Evolutionary conservation across 2,113 vertebrate species (phyloP).

Genomic region (Calidris pugnax): DNA sequence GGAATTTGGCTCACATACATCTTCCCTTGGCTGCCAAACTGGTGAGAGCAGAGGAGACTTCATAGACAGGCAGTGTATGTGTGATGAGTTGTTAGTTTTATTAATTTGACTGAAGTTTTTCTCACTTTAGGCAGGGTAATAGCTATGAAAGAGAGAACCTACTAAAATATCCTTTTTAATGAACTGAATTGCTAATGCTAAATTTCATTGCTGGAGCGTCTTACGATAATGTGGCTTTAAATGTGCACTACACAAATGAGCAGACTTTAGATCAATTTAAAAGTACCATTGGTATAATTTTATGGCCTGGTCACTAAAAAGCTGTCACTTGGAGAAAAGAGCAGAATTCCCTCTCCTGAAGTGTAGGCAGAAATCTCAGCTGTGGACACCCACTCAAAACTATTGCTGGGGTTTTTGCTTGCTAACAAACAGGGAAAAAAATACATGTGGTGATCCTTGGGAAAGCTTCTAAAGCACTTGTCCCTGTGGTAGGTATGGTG

Average conservation of each 20-base stretch:
- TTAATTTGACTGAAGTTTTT: slow-evolving; percentile 49
- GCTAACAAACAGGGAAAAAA: neutral
- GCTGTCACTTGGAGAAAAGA: slow-evolving; percentile 10
- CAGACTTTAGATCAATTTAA: slow-evolving; percentile 52
- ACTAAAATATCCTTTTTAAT: slow-evolving; percentile 57
- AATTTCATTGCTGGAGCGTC: slow-evolving; percentile 50
- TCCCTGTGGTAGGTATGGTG: neutral
- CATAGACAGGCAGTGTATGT: neutral
- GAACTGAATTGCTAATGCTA: slow-evolving; percentile 46
- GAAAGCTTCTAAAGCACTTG: neutral
- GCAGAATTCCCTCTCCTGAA: neutral
- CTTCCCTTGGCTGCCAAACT: neutral
- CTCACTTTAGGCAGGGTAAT: slow-evolving; percentile 29
- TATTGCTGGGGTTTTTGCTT: neutral
- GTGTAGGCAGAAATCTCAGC: neutral
- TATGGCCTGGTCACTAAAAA: slow-evolving; percentile 27
- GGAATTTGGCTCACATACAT: slow-evolving; percentile 13
- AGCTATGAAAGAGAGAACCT: slow-evolving; percentile 45
- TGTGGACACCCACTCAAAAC: neutral
- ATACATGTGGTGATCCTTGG: neutral
- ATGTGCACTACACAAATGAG: slow-evolving; percentile 42
- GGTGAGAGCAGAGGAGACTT: slow-evolving; percentile 6
- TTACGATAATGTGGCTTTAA: slow-evolving; percentile 41
- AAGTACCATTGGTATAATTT: slow-evolving; percentile 41
- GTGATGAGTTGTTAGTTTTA: slow-evolving; percentile 50